Base-by-base conservation (phyloP, 1,140 invertebrate genomes). In the Carposina sasakii region DNA sequence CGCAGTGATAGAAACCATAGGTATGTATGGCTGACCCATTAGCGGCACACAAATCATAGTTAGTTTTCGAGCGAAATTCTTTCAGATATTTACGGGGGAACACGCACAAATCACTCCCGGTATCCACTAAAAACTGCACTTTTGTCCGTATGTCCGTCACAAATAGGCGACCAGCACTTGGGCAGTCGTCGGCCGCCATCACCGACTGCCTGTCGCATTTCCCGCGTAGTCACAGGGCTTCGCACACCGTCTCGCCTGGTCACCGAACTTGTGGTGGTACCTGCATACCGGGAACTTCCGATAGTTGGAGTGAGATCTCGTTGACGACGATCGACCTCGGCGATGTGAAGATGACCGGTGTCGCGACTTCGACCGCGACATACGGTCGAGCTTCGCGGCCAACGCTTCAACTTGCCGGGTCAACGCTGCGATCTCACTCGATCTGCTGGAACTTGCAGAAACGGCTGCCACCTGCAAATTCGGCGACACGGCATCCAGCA, bases 191-290 rank as follows among this genome's bases (percentile, higher is more conserved):
- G 16, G 37, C 37, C 20, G 20, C 37, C 37, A 22, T 22, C 21
- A 40, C 16, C 15, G 24, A 28, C 12, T 28, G 24, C 24, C 24
- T 12, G 6, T 28, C 12, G 6, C 24, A 12, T 28, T 28, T 17
- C 16, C 20, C 20, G 37, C 37, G 20, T 22, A 56, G 10, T 39
- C 23, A 12, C 48, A 56, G 1, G 54, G 48, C 16, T 47, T 31
- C 1, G 31, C 22, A 16, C 54, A 56, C 22, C 31, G 34, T 12
- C 13, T 31, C 3, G 54, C 48, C 10, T 47, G 13, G 2, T 36
- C 30, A 3, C 54, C 54, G 24, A 42, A 48, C 15, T 34, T 45
- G 10, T 47, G 4, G 23, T 56, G 54, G 28, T 56, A 56, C 37
- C 28, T 47, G 19, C 48, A 56, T 12, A 22, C 28, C 2, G 42